Evolutionary conservation across 2,797 vertebrate genomes (phyloP).

Genomic region (Diglossa cyanea): DNA sequence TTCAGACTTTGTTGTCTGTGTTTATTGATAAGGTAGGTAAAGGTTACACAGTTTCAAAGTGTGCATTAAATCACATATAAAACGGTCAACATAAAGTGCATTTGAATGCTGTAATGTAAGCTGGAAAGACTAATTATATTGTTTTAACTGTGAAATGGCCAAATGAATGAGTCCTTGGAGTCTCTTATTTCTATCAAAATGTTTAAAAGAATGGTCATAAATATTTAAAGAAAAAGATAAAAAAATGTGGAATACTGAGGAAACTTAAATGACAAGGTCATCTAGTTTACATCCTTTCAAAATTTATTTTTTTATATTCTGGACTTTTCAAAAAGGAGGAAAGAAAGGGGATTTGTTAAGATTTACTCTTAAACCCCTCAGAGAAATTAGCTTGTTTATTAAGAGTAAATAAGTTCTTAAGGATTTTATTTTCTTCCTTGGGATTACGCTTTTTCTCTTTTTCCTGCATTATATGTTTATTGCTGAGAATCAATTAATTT

Average conservation of each 20-base stretch:
- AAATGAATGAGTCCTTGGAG: not conserved
- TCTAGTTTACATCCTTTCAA: not conserved
- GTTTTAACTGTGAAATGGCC: not conserved
- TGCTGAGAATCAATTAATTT: not conserved
- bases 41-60: not conserved
- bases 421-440: not conserved
- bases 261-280: not conserved
- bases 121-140: not conserved
- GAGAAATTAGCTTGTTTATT: not conserved
- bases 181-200: not conserved
- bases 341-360: not conserved
- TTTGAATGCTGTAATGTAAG: not conserved
- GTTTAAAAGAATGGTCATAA: not conserved
- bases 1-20: not conserved
- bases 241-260: not conserved
- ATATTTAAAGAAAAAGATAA: not conserved
- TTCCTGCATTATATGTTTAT: not conserved
- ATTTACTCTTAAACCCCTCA: not conserved
- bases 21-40: not conserved
- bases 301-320: not conserved
- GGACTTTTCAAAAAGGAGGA: not conserved
- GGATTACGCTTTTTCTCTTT: not conserved
- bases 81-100: not conserved
- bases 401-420: not conserved
- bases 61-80: not conserved